These are phyloP conservation scores for Micromussa lordhowensis DNA, from an alignment of 92 coral and sea anemone species.

Conservation along the genomic window DNA sequence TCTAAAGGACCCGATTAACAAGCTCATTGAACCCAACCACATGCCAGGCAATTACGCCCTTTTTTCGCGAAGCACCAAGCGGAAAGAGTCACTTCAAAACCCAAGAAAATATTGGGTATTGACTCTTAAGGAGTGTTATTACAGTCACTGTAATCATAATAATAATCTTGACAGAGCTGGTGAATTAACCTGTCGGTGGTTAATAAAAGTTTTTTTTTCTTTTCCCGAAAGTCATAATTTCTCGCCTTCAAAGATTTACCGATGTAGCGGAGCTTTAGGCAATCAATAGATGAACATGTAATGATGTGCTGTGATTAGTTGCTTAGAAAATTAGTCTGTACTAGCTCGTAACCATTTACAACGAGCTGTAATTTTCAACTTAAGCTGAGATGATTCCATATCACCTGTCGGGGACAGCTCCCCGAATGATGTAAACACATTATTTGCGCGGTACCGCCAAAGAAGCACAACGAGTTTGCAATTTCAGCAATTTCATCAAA, in stretches of 20 bases:
- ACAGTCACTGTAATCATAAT: slow-evolving; percentile 6
- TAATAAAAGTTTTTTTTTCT: slow-evolving; percentile 8
- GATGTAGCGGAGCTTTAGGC: slow-evolving; percentile 14
- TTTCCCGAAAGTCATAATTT: slow-evolving; percentile 7
- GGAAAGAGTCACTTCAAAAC: slow-evolving; percentile 18
- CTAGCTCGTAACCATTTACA: slow-evolving; percentile 31
- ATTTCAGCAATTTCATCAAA: slow-evolving; percentile 27
- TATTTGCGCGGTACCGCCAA: slow-evolving; percentile 39
- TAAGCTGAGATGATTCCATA: background rate
- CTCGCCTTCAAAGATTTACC: slow-evolving; percentile 27
- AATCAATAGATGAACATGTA: background rate
- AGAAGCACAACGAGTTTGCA: slow-evolving; percentile 14
- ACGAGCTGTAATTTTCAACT: slow-evolving; percentile 25
- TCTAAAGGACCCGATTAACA: slow-evolving; percentile 34
- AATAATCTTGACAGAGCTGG: slow-evolving; percentile 5
- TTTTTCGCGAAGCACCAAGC: slow-evolving; percentile 4
- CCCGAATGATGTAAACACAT: slow-evolving; percentile 21
- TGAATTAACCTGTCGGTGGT: slow-evolving; percentile 5
- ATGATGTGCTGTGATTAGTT: slow-evolving; percentile 43
- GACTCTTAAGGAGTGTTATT: slow-evolving; percentile 33
- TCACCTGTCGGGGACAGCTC: slow-evolving; percentile 9
- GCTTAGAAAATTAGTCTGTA: slow-evolving; percentile 43
- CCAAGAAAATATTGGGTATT: slow-evolving; percentile 31
- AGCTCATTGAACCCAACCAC: slow-evolving; percentile 1
- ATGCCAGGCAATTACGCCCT: slow-evolving; percentile 35